A percentile compares a stretch with the other conserved stretches of the same genome.
Conservation (phyloP, 2,888 invertebrate species). For the Oligia fasciuncula region DNA sequence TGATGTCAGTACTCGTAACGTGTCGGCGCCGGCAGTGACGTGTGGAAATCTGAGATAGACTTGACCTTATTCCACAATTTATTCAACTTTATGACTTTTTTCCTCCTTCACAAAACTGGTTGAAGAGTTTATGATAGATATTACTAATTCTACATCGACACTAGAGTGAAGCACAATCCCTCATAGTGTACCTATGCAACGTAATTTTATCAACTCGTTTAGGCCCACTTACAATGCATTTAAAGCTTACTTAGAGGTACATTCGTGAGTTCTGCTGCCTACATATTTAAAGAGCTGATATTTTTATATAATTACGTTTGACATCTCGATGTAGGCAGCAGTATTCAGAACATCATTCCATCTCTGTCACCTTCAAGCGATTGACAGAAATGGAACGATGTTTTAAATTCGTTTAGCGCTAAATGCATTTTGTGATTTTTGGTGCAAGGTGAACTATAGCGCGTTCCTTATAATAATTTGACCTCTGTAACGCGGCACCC, state of each 20-base stretch:
- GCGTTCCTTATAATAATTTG: background rate
- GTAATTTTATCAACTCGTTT: background rate
- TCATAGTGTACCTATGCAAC: background rate
- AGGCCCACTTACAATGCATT: background rate
- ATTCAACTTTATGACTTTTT: background rate
- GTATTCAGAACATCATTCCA: background rate
- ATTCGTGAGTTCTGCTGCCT: too few species aligned
- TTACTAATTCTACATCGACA: background rate
- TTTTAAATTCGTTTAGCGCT: background rate
- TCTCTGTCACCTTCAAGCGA: background rate
- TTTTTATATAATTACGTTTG: too few species aligned
- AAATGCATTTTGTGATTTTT: background rate
- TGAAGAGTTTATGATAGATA: background rate
- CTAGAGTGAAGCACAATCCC: background rate
- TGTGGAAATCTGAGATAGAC: background rate
- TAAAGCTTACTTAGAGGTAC: background rate
- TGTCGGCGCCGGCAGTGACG: background rate
- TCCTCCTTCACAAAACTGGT: background rate
- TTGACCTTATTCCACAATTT: conserved; percentile 1
- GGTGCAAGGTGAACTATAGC: background rate
- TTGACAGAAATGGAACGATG: background rate
- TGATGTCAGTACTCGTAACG: background rate
- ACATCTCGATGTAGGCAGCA: too few species aligned
- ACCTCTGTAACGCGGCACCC: too few species aligned
- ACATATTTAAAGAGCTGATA: too few species aligned